These are phyloP conservation scores for Dioctria rufipes DNA, from an alignment of 2,888 invertebrate species.

Conservation along the genomic window DNA sequence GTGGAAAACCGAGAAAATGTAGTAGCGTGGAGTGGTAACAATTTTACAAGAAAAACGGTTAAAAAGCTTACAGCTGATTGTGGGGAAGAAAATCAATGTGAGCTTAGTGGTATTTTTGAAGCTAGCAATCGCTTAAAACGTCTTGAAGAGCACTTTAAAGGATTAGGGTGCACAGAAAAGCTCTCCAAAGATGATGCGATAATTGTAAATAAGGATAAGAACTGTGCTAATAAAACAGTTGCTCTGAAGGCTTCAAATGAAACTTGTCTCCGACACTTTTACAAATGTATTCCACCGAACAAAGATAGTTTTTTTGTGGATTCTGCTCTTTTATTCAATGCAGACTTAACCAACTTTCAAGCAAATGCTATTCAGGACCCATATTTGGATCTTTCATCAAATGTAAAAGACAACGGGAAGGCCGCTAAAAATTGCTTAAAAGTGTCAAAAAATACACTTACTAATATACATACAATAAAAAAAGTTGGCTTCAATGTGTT, in stretches of 20 bases:
- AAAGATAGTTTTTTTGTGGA: not conserved
- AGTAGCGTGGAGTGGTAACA: not conserved
- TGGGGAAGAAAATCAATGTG: constrained; percentile 34
- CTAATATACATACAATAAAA: too few relatives aligned
- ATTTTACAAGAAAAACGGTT: constrained; percentile 19
- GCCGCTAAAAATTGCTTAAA: too few relatives aligned
- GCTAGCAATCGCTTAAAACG: constrained; percentile 72
- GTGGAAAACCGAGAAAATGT: not conserved
- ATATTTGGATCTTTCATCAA: too few relatives aligned
- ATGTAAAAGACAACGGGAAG: too few relatives aligned
- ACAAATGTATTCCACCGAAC: not conserved
- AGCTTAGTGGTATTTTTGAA: constrained; percentile 66
- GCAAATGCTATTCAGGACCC: too few relatives aligned
- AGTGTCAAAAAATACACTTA: too few relatives aligned
- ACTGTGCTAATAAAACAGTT: not conserved
- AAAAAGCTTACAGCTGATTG: constrained; percentile 29
- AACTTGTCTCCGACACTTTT: constrained; percentile 7
- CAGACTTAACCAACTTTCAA: too few relatives aligned
- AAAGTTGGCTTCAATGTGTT: not conserved
- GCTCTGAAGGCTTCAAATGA: not conserved
- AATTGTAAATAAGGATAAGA: not conserved
- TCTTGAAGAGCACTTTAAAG: constrained; percentile 71
- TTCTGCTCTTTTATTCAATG: too few relatives aligned
- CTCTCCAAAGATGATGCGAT: not conserved
- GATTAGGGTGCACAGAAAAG: constrained; percentile 50